Percentiles rank a stretch among this genome's conserved stretches.
Evolutionary conservation across 2,888 invertebrate genomes (phyloP).

Genomic region (Acleris sparsana): DNA sequence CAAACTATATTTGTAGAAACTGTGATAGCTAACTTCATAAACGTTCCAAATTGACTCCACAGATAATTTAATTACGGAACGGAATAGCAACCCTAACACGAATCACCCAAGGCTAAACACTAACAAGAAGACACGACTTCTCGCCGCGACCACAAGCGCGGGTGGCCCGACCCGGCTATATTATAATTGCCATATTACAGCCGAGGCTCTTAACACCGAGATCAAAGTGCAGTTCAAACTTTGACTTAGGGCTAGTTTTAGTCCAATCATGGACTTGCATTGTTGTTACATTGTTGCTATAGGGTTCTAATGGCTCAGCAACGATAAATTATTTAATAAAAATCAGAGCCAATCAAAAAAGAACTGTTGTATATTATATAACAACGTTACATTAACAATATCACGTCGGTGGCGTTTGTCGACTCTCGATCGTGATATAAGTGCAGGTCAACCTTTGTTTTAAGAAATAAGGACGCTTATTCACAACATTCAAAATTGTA

Average conservation of each 20-base stretch:
- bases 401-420: too few species aligned
- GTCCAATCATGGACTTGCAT: too few species aligned
- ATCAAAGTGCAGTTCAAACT: slow-evolving; percentile 23
- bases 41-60: not conserved
- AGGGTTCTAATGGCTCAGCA: too few species aligned
- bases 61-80: slow-evolving; percentile 21
- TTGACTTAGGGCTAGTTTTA: not conserved
- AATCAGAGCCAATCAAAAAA: too few species aligned
- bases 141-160: slow-evolving; percentile 13
- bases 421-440: not conserved
- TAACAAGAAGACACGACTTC: slow-evolving; percentile 19
- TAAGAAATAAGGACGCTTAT: not conserved
- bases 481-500: too few species aligned
- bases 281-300: too few species aligned
- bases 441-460: slow-evolving; percentile 18
- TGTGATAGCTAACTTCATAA: too few species aligned
- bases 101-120: slow-evolving; percentile 11
- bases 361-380: too few species aligned
- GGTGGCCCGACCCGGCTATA: slow-evolving; percentile 20
- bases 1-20: too few species aligned
- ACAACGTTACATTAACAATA: too few species aligned
- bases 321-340: too few species aligned
- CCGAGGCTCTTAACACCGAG: slow-evolving; percentile 6
- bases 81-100: slow-evolving; percentile 17
- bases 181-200: slow-evolving; percentile 28